These are phyloP conservation scores for Peromyscus leucopus DNA, from an alignment of 2,113 vertebrate genomes.

Conservation along the genomic window DNA sequence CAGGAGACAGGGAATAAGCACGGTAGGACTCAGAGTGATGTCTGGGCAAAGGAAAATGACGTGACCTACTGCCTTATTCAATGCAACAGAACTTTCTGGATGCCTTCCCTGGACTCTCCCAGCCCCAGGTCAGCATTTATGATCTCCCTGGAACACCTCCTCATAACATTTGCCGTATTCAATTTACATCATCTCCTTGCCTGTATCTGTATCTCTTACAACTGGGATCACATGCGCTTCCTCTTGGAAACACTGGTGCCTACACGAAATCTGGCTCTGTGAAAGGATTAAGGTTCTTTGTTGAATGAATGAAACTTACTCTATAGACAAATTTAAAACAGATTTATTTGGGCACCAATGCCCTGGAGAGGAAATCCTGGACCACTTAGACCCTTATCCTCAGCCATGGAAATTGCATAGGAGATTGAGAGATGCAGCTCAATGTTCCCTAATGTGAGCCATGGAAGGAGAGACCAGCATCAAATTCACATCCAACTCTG, in stretches of 20 bases:
- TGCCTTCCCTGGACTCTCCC: not conserved
- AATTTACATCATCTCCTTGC: not conserved
- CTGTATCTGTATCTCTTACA: not conserved
- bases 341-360: not conserved
- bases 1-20: not conserved
- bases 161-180: not conserved
- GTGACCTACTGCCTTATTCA: not conserved
- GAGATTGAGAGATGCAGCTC: not conserved
- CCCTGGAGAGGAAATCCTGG: not conserved
- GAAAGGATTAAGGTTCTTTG: not conserved
- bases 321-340: not conserved
- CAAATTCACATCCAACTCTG: not conserved
- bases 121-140: not conserved
- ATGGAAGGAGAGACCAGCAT: not conserved
- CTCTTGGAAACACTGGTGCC: not conserved
- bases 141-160: no score
- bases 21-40: fast-evolving
- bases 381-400: not conserved
- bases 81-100: not conserved
- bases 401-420: not conserved
- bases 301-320: not conserved
- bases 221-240: not conserved
- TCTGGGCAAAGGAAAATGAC: not conserved
- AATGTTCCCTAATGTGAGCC: not conserved
- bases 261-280: not conserved